A percentile compares a stretch with the other conserved stretches of the same genome.
Conservation (phyloP, 37 sponge, comb jelly and placozoan genomes). For the Oopsacas minuta region DNA sequence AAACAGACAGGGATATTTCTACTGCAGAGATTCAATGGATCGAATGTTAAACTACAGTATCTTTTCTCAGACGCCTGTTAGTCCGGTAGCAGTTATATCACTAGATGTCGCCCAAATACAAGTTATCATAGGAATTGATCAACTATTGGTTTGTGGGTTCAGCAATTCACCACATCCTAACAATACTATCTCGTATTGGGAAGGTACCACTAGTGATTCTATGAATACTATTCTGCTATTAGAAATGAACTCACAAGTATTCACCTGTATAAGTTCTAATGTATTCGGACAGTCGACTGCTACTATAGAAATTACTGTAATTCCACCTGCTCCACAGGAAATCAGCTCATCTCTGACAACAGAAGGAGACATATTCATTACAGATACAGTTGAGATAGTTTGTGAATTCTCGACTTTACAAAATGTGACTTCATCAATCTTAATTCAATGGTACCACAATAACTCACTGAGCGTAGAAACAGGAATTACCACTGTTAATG, state of each 20-base stretch:
- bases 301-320: neutral
- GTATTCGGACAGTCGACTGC: neutral
- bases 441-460: slow-evolving; percentile 2
- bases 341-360: neutral
- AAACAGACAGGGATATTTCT: neutral
- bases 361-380: neutral
- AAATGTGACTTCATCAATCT: neutral
- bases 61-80: neutral
- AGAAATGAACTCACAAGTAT: neutral
- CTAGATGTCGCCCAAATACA: neutral
- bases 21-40: neutral
- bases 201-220: neutral
- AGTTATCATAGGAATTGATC: neutral
- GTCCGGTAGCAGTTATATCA: neutral
- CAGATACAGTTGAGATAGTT: neutral
- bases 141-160: neutral
- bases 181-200: neutral
- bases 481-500: neutral
- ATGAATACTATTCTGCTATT: neutral
- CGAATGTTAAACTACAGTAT: neutral
- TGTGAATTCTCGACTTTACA: neutral
- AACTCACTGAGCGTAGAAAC: neutral
- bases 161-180: neutral
- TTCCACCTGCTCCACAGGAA: neutral
- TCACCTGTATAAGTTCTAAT: neutral